Evolutionary conservation across 2,113 vertebrate genomes (phyloP), one percentile per base, ranked within the genome.

Genomic region (Siniperca chuatsi): DNA sequence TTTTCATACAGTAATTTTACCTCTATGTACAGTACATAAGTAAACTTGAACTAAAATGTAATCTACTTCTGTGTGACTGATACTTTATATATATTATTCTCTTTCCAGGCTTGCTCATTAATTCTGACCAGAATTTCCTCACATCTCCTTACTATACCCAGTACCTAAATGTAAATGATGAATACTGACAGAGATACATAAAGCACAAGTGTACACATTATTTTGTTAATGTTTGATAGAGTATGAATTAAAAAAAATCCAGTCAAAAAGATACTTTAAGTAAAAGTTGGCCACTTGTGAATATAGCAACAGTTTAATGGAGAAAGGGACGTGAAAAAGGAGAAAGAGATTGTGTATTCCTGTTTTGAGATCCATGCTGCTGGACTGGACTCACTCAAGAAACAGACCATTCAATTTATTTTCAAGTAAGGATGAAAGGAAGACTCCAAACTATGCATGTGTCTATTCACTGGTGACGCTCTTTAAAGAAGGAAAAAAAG

Each of bases 371-470:
- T 75, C 42, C 4, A 21, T 23, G 77, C 87, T 64, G 70, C 79
- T 74, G 84, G 72, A 79, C 85, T 82, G 87, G 64, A 87, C 91
- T 93, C 92, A 90, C 92, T 94, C 57, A 58, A 94, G 86, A 84
- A 46, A 86, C 90, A 74, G 75, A 79, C 93, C 90, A 95, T 95
- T 95, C 93, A 95, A 88, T 87, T 81, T 79, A 90, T 94, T 91
- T 91, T 93, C 87, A 86, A 94, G 92, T 88, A 75, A 89, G 89
- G 90, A 94, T 95, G 92, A 96, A 95, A 94, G 94, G 89, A 93
- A 87, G 91, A 92, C 92, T 95, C 90, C 87, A 91, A 94, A 94
- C 94, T 93, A 89, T 94, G 91, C 90, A 91, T 93, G 94, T 94
- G 84, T 60, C 93, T 83, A 92, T 95, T 95, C 93, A 95, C 62